phyloP scores from a whole-genome alignment of 53 echinoderm and acorn worm genomes.

The Echinometra lucunter region DNA sequence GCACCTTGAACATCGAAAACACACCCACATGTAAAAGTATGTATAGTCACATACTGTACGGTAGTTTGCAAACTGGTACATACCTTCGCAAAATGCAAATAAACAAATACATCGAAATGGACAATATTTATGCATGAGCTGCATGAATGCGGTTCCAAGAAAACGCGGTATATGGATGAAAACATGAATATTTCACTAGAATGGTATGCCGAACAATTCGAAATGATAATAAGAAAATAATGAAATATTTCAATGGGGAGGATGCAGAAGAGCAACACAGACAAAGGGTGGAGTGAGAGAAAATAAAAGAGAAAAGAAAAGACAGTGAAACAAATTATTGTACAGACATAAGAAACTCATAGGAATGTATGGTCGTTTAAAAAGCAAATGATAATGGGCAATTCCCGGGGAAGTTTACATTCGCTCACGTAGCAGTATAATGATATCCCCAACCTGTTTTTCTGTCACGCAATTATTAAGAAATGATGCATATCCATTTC shows the following conservation, averaged over 20 bases:
- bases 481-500: too few species aligned
- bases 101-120: neutral
- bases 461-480: neutral
- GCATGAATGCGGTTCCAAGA: neutral
- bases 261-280: neutral
- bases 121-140: neutral
- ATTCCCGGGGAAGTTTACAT: neutral
- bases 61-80: neutral
- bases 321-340: neutral
- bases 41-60: neutral
- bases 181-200: too few species aligned
- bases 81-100: neutral
- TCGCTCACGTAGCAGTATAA: neutral
- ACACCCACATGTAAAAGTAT: neutral
- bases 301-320: neutral
- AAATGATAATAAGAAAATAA: too few species aligned
- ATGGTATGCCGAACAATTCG: too few species aligned
- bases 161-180: neutral
- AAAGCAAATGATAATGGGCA: neutral
- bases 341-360: neutral
- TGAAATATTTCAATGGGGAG: neutral
- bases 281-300: constrained; percentile 15
- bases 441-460: neutral
- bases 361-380: too few species aligned
- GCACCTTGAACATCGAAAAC: neutral